Evolutionary conservation across 1,140 invertebrate genomes (phyloP), one percentile per base, ranked within the genome.

Genomic region (Chrysoperla carnea): DNA sequence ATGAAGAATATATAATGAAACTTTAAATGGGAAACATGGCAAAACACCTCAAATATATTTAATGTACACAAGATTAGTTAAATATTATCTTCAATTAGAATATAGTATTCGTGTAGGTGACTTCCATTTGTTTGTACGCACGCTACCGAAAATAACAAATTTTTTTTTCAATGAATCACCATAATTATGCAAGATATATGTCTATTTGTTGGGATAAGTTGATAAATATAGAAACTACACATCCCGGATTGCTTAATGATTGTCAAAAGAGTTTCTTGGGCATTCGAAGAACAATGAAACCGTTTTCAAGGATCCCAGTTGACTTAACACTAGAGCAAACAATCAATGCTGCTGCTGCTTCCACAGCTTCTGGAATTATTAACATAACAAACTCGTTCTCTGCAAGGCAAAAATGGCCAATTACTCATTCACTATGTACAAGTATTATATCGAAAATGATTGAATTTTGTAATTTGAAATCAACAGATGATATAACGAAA

Each of bases 351-450:
- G 49, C 49, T 39, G 50, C 49, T 29, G 51, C 36, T 9, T 46
- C 37, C 42, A 41, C 37, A 43, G 45, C 49, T 12, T 48, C 50
- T 31, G 52, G 48, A 33, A 41, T 52, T 6, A 38, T 44, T 23
- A 44, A 53, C 9, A 48, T 53, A 33, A 52, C 50, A 40, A 48
- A 54, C 41, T 53, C 50, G 9, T 47, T 52, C 41, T 51, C 44
- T 13, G 50, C 52, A 37, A 31, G 52, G 31, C 48, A 51, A 40
- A 42, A 46, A 44, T 56, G 52, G 52, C 35, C 51, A 41, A 36
- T 40, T 41, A 54, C 38, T 47, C 50, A 52, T 36, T 41, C 42
- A 31, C 43, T 53, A 33, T 48, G 49, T 47, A 46, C 47, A 33
- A 47, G 41, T 41, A 42, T 62, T 33, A 43, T 45, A 38, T 42